Conservation (phyloP, 2,797 vertebrate species). For the Enteromius viviparus region DNA sequence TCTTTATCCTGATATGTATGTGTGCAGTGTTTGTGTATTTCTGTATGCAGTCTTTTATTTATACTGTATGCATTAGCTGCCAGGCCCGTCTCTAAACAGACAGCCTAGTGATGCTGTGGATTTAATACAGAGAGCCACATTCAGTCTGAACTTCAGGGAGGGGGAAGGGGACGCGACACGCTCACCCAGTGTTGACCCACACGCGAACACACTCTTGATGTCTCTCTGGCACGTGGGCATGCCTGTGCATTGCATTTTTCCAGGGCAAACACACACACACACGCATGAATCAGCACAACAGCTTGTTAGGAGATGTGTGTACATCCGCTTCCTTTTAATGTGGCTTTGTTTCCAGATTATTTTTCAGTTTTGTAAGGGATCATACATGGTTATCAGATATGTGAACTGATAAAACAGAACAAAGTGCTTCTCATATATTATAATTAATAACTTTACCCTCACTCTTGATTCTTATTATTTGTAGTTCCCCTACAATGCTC, state of each 20-base stretch:
- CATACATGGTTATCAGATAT: background rate
- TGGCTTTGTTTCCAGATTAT: slow-evolving; percentile 6
- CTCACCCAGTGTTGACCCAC: slow-evolving; percentile 18
- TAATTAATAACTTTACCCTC: slow-evolving; percentile 2
- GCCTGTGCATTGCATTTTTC: slow-evolving; percentile 31
- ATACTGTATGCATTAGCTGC: slow-evolving; percentile 39
- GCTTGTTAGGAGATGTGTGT: slow-evolving; percentile 18
- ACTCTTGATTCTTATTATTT: slow-evolving; percentile 7
- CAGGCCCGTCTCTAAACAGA: slow-evolving; percentile 49
- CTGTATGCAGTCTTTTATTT: slow-evolving; percentile 18
- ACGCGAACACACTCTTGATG: slow-evolving; percentile 10
- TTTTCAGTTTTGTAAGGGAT: background rate
- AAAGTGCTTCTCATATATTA: background rate
- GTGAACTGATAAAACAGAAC: background rate
- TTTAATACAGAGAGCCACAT: slow-evolving; percentile 57
- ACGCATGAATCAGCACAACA: slow-evolving; percentile 7
- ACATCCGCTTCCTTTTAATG: background rate
- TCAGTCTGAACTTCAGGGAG: slow-evolving; percentile 41
- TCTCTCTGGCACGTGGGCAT: slow-evolving; percentile 30
- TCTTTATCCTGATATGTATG: background rate
- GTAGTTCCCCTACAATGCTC: slow-evolving; percentile 96
- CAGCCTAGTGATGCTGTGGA: slow-evolving; percentile 51
- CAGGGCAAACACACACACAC: slow-evolving; percentile 18
- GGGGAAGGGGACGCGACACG: background rate
- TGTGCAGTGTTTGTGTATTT: slow-evolving; percentile 3